Evolutionary conservation across 2,888 invertebrate species (phyloP), one percentile per base, ranked within the genome.

Genomic region (Ennomos fuscantarius): DNA sequence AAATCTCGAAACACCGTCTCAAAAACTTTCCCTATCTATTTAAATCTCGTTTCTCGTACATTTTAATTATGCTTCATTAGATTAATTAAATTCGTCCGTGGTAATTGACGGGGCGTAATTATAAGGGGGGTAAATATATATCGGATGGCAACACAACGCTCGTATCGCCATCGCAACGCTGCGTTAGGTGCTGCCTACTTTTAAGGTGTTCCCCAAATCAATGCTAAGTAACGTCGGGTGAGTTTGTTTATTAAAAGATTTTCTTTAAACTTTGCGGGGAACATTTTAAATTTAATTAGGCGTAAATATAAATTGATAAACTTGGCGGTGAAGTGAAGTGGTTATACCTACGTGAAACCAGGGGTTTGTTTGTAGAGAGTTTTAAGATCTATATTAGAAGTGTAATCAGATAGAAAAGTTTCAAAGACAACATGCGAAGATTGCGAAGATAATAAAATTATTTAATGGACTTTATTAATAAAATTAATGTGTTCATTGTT

Each of bases 21-120:
- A 39, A 73, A 76, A 79, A 76, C 68, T 76, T 73, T 64, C 65
- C 72, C 69, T 72, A 72, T 73, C 69, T 71, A 70, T 69, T 65
- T 68, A 62, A 68, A 69, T 66, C 70, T 65, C 72, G 68, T 64
- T 68, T 64, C 72, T 72, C 79, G 84, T 84, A 89, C 88, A 88
- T 90, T 91, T 90, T 92, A 92, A 92, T 92, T 88, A 91, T 79
- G 84, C 88, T 90, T 92, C 92, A 92, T 92, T 91, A 91, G 84
- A 84, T 87, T 86, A 90, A 91, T 92, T 91, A 90, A 90, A 92
- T 89, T 90, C 85, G 80, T 87, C 89, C 79, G 79, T 75, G 79
- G 84, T 89, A 91, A 89, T 88, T 87, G 89, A 89, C 87, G 86
- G 82, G 77, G 74, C 75, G 81, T 86, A 85, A 90, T 90, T 86